Conservation (phyloP, 2,888 invertebrate genomes). For the Phalera bucephala region DNA sequence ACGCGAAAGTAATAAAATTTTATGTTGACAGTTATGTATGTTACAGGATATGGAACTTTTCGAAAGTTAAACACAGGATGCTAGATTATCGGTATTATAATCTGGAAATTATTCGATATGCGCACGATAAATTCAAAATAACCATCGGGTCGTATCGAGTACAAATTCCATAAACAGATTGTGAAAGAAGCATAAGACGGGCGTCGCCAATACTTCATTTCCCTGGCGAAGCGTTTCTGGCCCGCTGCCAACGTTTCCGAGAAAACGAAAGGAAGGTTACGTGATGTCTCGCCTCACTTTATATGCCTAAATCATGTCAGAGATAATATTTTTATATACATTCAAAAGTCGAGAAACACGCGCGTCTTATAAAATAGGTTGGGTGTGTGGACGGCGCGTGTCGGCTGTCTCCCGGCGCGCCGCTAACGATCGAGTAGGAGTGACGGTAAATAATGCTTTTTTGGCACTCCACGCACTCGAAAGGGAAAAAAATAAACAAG, state of each 20-base stretch:
- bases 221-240: constrained; percentile 68
- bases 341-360: constrained; percentile 38
- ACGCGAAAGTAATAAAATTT: neutral
- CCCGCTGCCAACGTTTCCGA: constrained; percentile 72
- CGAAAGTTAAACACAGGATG: neutral
- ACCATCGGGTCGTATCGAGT: constrained; percentile 52
- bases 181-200: constrained; percentile 64
- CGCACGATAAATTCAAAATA: constrained; percentile 56
- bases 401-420: constrained; percentile 31
- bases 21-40: neutral
- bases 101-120: constrained; percentile 41
- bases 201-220: constrained; percentile 74
- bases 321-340: constrained; percentile 64
- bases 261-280: constrained; percentile 78
- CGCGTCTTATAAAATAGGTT: constrained; percentile 37
- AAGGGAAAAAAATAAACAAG: constrained; percentile 26
- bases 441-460: constrained; percentile 45
- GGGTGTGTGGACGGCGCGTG: constrained; percentile 19
- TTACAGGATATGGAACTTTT: neutral
- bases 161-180: constrained; percentile 73
- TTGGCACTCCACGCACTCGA: constrained; percentile 39
- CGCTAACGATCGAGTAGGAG: constrained; percentile 44
- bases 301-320: constrained; percentile 77
- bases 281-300: constrained; percentile 77
- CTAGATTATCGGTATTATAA: constrained; percentile 26